These are phyloP conservation scores for Staurois parvus DNA, from an alignment of 2,797 vertebrate genomes.

Conservation along the genomic window DNA sequence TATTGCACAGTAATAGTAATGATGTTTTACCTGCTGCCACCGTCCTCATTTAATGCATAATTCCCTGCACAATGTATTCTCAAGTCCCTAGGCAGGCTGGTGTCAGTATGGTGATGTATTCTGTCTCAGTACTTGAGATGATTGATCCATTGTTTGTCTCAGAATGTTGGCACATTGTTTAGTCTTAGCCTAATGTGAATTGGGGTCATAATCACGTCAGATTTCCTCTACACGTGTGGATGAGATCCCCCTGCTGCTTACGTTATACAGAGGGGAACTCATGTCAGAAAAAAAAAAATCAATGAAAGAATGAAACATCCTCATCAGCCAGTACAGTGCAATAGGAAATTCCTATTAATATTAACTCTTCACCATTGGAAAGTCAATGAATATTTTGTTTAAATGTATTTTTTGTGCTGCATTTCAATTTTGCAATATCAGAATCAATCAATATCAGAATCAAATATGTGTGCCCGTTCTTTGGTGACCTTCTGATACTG, in stretches of 20 bases:
- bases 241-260: slow-evolving; percentile 8
- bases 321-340: background rate
- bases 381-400: background rate
- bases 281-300: slow-evolving; percentile 25
- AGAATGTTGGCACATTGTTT: slow-evolving; percentile 13
- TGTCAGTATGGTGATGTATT: background rate
- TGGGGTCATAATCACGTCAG: slow-evolving; percentile 16
- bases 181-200: slow-evolving; percentile 6
- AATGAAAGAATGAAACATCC: background rate
- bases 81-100: background rate
- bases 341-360: background rate
- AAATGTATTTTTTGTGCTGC: background rate
- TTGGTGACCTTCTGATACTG: background rate
- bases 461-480: background rate
- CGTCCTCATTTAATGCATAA: background rate
- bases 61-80: background rate
- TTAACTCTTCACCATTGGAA: background rate
- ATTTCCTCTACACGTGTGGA: slow-evolving; percentile 28
- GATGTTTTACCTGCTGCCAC: background rate
- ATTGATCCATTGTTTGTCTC: slow-evolving; percentile 11
- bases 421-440: background rate
- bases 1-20: background rate
- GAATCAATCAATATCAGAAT: background rate
- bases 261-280: background rate
- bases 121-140: background rate